Evolutionary conservation across 92 coral and sea anemone genomes (phyloP), one percentile per base, ranked within the genome.

Genomic region (Parazoanthus darwini): DNA sequence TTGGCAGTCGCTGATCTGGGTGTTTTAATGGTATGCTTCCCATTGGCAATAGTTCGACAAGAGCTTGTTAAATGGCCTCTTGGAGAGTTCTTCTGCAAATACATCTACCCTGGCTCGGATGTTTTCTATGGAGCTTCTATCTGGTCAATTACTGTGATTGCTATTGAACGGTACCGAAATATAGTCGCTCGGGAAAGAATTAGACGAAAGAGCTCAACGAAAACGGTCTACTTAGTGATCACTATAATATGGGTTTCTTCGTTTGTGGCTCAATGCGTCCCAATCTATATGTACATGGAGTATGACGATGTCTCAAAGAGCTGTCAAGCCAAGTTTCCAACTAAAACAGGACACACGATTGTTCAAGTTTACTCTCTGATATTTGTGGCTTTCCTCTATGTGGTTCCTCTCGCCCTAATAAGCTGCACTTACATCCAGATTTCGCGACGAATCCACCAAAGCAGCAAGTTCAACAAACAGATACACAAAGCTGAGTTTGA

Each of bases 1-100:
- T 84, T 84, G 87, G 87, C 87, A 29, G 33, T 84, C 26, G 87
- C 87, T 44, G 87, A 84, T 46, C 50, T 84, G 13, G 87, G 87
- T 51, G 29, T 84, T 48, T 16, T 84, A 23, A 84, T 71, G 5
- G 5, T 71, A 4, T 70, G 44, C 18, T 84, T 84, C 25, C 87
- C 87, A 2, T n/a, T 84, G 18, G 87, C 68, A 35, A 33, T 48
- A 26, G 65, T 84, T 4, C 43, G 29, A 6, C 87, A 84, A 42
- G 87, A 84, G 36, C 66, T 84, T 14, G 67, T 15, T 9, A 15
- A 71, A 58, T 84, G 87, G 87, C 87, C 87, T 23, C 65, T 84
- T 14, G 87, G 87, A 22, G 66, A 29, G 4, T 84, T 84, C 87
- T 44, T 84, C 79, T 84, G 87, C 65, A 70, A 71, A 50, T 84